Percentiles rank a stretch among this genome's conserved stretches.
Conservation (phyloP, 1,140 invertebrate species). For the Drosophila persimilis region DNA sequence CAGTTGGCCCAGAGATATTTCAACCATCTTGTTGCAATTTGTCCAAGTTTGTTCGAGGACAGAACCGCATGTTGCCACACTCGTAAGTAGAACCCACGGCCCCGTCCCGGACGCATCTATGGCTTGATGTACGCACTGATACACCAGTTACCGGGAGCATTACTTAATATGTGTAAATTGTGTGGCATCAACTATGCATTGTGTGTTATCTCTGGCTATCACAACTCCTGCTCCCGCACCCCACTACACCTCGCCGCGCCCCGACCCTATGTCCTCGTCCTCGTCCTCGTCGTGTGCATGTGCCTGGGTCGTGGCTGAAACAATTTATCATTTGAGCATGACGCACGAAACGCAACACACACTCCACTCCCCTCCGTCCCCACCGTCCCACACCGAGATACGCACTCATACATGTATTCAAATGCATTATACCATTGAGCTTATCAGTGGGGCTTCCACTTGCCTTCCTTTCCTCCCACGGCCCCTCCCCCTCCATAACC, state of each 20-base stretch:
- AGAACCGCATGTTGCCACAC: slow-evolving; percentile 19
- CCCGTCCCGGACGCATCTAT: slow-evolving; percentile 16
- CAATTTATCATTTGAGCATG: slow-evolving; percentile 80
- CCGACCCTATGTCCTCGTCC: too few relatives aligned
- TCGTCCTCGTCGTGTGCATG: not conserved
- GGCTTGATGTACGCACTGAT: slow-evolving; percentile 51
- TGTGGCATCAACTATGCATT: slow-evolving; percentile 80
- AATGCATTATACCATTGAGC: slow-evolving; percentile 58
- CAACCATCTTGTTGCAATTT: slow-evolving; percentile 65
- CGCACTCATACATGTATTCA: slow-evolving; percentile 39
- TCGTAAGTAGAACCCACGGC: not conserved
- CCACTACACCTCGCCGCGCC: too few relatives aligned
- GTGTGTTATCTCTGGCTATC: slow-evolving; percentile 73
- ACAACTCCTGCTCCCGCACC: slow-evolving; percentile 25
- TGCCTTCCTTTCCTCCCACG: not conserved
- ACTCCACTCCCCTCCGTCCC: slow-evolving; percentile 36
- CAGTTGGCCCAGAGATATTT: slow-evolving; percentile 50
- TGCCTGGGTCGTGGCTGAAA: slow-evolving; percentile 47
- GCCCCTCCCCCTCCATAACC: too few relatives aligned
- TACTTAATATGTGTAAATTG: slow-evolving; percentile 81
- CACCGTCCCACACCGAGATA: not conserved
- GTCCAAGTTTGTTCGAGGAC: slow-evolving; percentile 47
- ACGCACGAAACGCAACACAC: slow-evolving; percentile 51
- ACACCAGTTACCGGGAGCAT: slow-evolving; percentile 70
- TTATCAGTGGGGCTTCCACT: slow-evolving; percentile 42